These are phyloP conservation scores for Telenomus remus DNA, from an alignment of 1,140 invertebrate genomes.

Conservation along the genomic window DNA sequence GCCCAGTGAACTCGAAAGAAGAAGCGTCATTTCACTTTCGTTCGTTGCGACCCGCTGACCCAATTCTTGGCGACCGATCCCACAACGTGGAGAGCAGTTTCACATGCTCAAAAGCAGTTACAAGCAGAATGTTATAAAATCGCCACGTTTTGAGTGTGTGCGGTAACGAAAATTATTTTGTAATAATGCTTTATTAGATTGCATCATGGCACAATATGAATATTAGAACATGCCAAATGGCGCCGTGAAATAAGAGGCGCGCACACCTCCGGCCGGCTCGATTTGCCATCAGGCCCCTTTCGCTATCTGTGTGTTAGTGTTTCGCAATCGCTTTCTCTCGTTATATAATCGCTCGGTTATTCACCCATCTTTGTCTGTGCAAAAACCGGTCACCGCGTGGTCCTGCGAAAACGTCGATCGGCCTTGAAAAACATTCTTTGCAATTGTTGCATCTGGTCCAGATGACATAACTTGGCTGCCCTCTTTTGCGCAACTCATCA, in stretches of 20 bases:
- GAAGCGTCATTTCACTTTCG: conserved; percentile 58
- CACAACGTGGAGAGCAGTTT: background rate
- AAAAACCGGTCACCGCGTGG: conserved; percentile 13
- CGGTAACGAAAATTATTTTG: conserved; percentile 40
- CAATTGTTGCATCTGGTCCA: conserved; percentile 2
- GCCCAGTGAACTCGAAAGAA: conserved; percentile 42
- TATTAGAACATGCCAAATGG: conserved; percentile 56
- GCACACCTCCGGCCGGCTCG: conserved; percentile 23
- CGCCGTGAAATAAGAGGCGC: conserved; percentile 50
- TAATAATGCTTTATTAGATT: conserved; percentile 55
- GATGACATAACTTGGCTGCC: conserved; percentile 20
- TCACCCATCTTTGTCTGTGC: conserved; percentile 68
- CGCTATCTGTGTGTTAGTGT: conserved; percentile 58
- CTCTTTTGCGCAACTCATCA: background rate
- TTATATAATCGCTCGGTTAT: conserved; percentile 67
- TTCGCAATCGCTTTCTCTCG: conserved; percentile 71
- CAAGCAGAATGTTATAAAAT: conserved; percentile 43
- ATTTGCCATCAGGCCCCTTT: conserved; percentile 32
- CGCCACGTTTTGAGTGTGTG: conserved; percentile 9
- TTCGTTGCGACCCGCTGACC: conserved; percentile 42
- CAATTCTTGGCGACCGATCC: conserved; percentile 17
- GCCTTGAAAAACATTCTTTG: conserved; percentile 46
- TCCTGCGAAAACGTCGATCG: conserved; percentile 37
- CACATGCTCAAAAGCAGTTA: conserved; percentile 7
- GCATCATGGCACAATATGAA: conserved; percentile 55